These are phyloP conservation scores for Ptychoptera albimana DNA, from an alignment of 2,888 invertebrate genomes.

Conservation along the genomic window DNA sequence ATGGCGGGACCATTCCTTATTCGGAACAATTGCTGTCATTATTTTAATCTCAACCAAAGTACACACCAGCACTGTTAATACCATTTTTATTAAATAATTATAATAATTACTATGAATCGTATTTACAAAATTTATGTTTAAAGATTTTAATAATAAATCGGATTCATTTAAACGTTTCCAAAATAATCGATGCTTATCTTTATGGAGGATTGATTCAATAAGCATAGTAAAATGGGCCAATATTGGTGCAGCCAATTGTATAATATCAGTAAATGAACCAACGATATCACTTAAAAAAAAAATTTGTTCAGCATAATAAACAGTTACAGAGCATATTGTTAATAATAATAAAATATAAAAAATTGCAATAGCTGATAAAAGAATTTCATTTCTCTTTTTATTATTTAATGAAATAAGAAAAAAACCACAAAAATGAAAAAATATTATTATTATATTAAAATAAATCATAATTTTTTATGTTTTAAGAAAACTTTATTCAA, in stretches of 20 bases:
- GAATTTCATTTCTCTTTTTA: too few relatives aligned
- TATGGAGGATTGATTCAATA: neutral
- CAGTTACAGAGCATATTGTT: too few relatives aligned
- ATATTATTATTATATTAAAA: too few relatives aligned
- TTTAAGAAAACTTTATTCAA: too few relatives aligned
- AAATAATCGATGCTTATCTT: neutral
- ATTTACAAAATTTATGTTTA: neutral
- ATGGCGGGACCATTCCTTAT: constrained; percentile 1
- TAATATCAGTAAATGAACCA: neutral
- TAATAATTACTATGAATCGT: neutral
- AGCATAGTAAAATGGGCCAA: neutral
- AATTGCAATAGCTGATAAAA: too few relatives aligned
- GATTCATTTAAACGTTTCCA: neutral
- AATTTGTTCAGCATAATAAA: neutral
- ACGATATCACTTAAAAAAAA: neutral
- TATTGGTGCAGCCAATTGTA: neutral
- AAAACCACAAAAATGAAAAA: too few relatives aligned
- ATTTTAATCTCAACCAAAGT: neutral
- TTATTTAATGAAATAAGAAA: too few relatives aligned
- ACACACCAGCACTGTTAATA: neutral
- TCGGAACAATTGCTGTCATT: neutral
- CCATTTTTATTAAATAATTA: neutral
- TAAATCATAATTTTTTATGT: too few relatives aligned
- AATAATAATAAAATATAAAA: too few relatives aligned
- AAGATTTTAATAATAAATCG: neutral